Percentiles rank a stretch among this genome's conserved stretches.
These are phyloP conservation scores for Urophycis tenuis DNA, from an alignment of 2,797 vertebrate species.

Conservation along the genomic window DNA sequence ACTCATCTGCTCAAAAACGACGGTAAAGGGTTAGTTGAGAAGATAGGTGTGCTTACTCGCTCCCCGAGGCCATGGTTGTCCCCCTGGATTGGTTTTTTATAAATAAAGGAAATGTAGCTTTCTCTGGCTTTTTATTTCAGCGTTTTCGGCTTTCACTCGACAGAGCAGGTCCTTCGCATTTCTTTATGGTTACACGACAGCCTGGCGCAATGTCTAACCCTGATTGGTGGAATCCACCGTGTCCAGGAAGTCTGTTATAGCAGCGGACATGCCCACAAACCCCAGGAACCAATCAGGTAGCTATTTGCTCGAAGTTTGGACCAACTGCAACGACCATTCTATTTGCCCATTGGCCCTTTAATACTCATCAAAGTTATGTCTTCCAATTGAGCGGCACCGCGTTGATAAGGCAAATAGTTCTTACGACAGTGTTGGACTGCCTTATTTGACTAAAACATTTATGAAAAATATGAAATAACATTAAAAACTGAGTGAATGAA, in stretches of 20 bases:
- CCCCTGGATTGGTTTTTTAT: constrained; percentile 59
- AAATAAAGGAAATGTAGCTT: constrained; percentile 64
- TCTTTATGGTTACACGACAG: constrained; percentile 55
- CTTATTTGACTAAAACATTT: not conserved
- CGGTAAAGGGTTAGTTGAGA: not conserved
- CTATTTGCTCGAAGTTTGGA: not conserved
- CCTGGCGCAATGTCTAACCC: constrained; percentile 20
- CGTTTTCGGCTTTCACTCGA: constrained; percentile 50
- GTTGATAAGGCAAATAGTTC: constrained; percentile 34
- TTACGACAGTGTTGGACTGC: constrained; percentile 11
- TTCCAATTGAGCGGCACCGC: constrained; percentile 59
- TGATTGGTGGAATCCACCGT: constrained; percentile 47
- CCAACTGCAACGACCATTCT: constrained; percentile 35
- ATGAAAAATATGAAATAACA: not conserved
- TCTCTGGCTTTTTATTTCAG: constrained; percentile 42
- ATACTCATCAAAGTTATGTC: constrained; percentile 4
- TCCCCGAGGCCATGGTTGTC: constrained; percentile 77
- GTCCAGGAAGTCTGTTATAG: constrained; percentile 12
- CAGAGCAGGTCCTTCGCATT: constrained; percentile 53
- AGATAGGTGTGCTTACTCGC: constrained; percentile 69
- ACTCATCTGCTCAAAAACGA: not conserved
- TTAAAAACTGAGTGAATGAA: not conserved
- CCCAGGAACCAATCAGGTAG: not conserved
- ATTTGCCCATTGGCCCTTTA: constrained; percentile 41
- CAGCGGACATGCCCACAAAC: not conserved